phyloP scores from a whole-genome alignment of 1,140 invertebrate genomes.

The Caenorhabditis latens region DNA sequence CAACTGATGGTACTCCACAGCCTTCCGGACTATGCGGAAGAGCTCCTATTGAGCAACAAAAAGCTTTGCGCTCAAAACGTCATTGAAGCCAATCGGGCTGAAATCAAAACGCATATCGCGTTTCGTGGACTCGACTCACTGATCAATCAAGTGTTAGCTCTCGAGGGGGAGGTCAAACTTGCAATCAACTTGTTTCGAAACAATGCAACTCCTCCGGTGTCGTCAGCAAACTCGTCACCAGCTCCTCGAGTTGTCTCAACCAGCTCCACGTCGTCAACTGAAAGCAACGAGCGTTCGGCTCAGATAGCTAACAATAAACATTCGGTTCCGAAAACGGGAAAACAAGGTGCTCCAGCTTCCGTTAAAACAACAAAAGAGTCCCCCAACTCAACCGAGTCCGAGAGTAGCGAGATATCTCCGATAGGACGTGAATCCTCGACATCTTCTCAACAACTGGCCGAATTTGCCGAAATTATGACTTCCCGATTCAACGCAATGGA shows the following conservation, averaged over 20 bases:
- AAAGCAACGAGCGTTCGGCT: background rate
- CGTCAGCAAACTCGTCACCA: too few species aligned
- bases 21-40: background rate
- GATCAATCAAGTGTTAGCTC: background rate
- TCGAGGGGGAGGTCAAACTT: background rate
- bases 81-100: background rate
- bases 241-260: background rate
- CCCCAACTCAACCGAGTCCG: too few species aligned
- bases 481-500: too few species aligned
- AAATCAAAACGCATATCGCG: background rate
- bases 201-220: too few species aligned
- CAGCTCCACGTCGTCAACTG: background rate
- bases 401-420: background rate
- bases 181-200: background rate
- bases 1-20: background rate
- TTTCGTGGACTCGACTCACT: background rate
- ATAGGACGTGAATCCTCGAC: too few species aligned
- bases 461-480: too few species aligned
- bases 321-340: too few species aligned
- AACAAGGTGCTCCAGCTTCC: too few species aligned
- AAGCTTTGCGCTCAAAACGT: background rate
- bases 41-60: background rate
- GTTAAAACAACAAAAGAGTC: too few species aligned
- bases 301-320: background rate
- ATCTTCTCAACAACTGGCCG: too few species aligned